Evolutionary conservation across 2,888 invertebrate species (phyloP).

Genomic region (Acrocyrtus sp.): DNA sequence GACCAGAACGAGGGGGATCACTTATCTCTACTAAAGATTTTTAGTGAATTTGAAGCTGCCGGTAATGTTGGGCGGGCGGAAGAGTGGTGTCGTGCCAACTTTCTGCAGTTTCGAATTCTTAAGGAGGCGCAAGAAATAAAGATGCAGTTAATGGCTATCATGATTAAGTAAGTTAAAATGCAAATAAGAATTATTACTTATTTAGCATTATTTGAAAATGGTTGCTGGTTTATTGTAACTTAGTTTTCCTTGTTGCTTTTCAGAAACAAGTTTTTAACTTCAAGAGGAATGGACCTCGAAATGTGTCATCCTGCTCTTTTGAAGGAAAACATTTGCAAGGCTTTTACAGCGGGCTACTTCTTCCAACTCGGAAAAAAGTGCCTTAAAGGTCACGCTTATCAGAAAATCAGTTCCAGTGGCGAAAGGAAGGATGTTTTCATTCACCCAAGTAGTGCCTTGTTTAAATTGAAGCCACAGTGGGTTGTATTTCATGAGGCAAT

Average conservation of each 20-base stretch:
- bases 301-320: too few relatives aligned
- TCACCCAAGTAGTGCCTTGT: conserved; percentile 96
- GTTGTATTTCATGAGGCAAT: conserved; percentile 88
- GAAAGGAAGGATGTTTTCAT: conserved; percentile 73
- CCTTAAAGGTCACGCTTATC: background rate
- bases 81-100: conserved; percentile 99
- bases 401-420: background rate
- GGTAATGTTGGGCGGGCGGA: conserved; percentile 98
- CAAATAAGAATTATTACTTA: too few relatives aligned
- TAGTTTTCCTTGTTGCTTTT: too few relatives aligned
- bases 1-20: conserved; percentile 99
- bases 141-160: conserved; percentile 95
- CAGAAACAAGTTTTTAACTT: too few relatives aligned
- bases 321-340: conserved; percentile 85
- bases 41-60: conserved; percentile 99
- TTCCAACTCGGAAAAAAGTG: conserved; percentile 95
- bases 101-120: conserved; percentile 94
- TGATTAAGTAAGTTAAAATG: conserved; percentile 84
- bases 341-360: conserved; percentile 98
- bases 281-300: too few relatives aligned
- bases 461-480: conserved; percentile 68
- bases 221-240: too few relatives aligned
- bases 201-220: too few relatives aligned
- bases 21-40: conserved; percentile 95
- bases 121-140: conserved; percentile 98